Evolutionary conservation across 2,797 vertebrate species (phyloP), one percentile per base, ranked within the genome.

Genomic region (Bufotes viridis): DNA sequence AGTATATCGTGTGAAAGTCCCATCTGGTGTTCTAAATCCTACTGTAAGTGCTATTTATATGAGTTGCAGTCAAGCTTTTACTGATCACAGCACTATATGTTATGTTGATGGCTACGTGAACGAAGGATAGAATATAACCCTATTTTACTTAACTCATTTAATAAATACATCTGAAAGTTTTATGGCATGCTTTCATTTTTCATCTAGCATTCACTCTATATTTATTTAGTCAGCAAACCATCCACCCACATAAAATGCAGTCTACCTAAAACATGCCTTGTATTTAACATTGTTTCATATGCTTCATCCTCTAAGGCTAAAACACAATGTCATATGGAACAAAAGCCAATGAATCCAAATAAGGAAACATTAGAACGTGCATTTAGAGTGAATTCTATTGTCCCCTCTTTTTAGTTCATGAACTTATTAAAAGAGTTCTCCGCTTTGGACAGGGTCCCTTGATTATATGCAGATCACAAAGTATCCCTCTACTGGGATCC

Each of bases 1-100:
- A 86, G 58, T 90, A 92, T 91, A 90, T 88, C 80, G 3, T 90
- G 70, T 91, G 91, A 92, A 91, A 85, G 87, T 91, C 42, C 84
- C 87, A 87, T 90, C 85, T 86, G 86, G 89, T 84, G 82, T 90
- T 92, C 65, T 81, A 91, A 92, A 85, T 88, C 89, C 91, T 91
- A 76, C 91, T 88, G 72, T 53, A 91, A 92, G 90, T 90, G 91
- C 87, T 49, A 79, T 90, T 93, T 84, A 91, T 92, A 91, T 92
- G 80, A 90, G 91, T 51, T 76, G 87, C 78, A 51, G 88, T 86
- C 57, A 78, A 72, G 76, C 20, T 17, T 88, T 17, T 42, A 17
- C 60, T 89, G 78, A 22, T 80, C 0, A 67, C 80, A 91, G 90
- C 90, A 76, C 89, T 90, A 67, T 87, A 72, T 90, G 78, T 49